Conservation (phyloP, 2,888 invertebrate genomes). For the Sipha maydis region DNA sequence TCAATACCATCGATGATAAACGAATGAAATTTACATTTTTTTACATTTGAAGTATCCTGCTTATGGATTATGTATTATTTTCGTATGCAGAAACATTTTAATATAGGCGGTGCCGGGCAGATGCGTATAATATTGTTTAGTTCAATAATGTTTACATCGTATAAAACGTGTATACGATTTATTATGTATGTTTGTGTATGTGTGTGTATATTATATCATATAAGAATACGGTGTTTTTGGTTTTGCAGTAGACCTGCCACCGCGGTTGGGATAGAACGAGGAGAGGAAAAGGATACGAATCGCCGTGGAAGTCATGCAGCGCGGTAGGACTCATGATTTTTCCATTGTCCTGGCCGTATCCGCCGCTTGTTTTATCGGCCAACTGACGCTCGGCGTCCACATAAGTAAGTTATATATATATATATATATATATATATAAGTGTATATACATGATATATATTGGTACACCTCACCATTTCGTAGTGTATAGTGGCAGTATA, state of each 20-base stretch:
- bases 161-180: background rate
- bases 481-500: background rate
- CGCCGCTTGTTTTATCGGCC: constrained; percentile 56
- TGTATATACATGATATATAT: constrained; percentile 19
- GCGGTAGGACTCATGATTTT: constrained; percentile 51
- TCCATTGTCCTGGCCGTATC: constrained; percentile 41
- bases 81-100: background rate
- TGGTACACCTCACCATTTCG: background rate
- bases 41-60: background rate
- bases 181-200: background rate
- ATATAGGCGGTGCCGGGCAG: background rate
- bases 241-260: constrained; percentile 10
- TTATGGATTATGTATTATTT: background rate
- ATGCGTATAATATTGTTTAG: background rate
- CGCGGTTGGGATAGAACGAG: background rate
- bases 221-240: constrained; percentile 6
- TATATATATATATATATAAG: too few species aligned
- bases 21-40: too few species aligned
- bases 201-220: background rate
- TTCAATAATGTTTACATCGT: constrained; percentile 7
- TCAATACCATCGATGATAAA: too few species aligned
- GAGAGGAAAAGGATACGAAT: constrained; percentile 15
- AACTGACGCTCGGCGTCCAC: constrained; percentile 59
- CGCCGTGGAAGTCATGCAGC: constrained; percentile 16
- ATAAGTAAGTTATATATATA: constrained; percentile 51